Evolutionary conservation across 35 echinoderm and acorn worm genomes (phyloP).

Genomic region (Apostichopus japonicus): DNA sequence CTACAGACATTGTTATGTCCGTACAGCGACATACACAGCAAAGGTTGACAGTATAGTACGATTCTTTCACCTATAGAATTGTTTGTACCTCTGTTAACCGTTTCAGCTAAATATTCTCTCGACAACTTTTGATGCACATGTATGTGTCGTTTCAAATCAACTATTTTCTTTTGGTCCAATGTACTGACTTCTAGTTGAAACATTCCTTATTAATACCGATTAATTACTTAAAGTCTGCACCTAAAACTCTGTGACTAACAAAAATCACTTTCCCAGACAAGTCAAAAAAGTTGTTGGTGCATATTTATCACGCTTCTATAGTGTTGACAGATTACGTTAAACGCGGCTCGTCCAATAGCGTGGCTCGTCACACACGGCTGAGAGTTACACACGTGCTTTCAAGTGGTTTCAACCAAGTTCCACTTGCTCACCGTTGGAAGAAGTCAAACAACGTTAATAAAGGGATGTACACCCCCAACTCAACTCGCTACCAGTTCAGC

Average conservation of each 20-base stretch:
- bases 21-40: too few species aligned
- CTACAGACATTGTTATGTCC: too few species aligned
- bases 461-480: neutral
- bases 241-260: neutral
- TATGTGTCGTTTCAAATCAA: too few species aligned
- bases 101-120: too few species aligned
- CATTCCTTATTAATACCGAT: neutral
- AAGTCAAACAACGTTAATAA: neutral
- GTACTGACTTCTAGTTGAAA: neutral
- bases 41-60: too few species aligned
- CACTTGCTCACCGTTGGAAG: neutral
- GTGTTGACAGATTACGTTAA: slow-evolving; percentile 12
- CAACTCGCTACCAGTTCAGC: neutral
- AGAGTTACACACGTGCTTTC: neutral
- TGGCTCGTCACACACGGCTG: neutral
- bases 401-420: slow-evolving; percentile 5
- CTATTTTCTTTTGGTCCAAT: too few species aligned
- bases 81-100: too few species aligned
- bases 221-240: neutral
- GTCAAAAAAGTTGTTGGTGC: slow-evolving; percentile 14
- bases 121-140: too few species aligned
- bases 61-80: too few species aligned
- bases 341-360: slow-evolving; percentile 15
- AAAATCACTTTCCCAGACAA: neutral
- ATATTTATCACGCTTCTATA: slow-evolving; percentile 36